Percentiles rank a stretch among this genome's conserved stretches.
Conservation (phyloP, 2,888 invertebrate species). For the Drosophila buzzatii region DNA sequence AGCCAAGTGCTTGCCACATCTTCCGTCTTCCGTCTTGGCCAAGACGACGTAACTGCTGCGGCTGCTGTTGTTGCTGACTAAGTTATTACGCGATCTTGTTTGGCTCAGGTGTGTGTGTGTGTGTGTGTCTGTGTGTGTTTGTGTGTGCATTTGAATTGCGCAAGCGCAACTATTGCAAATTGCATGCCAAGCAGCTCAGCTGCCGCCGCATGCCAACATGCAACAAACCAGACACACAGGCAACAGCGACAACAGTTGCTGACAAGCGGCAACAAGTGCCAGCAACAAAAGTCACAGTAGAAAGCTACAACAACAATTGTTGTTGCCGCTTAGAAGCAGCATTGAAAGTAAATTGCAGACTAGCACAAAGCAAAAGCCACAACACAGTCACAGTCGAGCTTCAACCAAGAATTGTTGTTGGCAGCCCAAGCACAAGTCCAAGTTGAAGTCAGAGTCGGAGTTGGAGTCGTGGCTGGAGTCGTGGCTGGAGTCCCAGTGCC, state of each 20-base stretch:
- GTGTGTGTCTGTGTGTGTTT: conserved; percentile 38
- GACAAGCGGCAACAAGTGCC: conserved; percentile 64
- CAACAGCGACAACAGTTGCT: conserved; percentile 71
- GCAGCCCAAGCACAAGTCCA: not conserved
- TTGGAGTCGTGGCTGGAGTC: not conserved
- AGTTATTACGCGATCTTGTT: conserved; percentile 73
- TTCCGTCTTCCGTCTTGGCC: conserved; percentile 67
- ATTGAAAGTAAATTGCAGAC: conserved; percentile 75
- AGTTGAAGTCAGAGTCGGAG: not conserved
- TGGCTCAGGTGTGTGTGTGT: conserved; percentile 39
- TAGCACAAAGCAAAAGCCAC: conserved; percentile 35
- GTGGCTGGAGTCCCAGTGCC: conserved; percentile 6
- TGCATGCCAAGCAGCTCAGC: conserved; percentile 71
- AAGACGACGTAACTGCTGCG: conserved; percentile 56
- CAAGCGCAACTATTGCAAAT: conserved; percentile 80
- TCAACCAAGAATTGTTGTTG: not conserved
- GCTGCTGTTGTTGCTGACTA: conserved; percentile 67
- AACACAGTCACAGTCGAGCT: conserved; percentile 15
- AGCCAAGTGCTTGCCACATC: conserved; percentile 64
- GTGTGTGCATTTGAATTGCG: conserved; percentile 75
- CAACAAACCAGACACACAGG: conserved; percentile 79
- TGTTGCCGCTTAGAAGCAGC: conserved; percentile 55
- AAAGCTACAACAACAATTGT: conserved; percentile 57
- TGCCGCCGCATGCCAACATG: conserved; percentile 74
- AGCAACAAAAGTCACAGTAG: conserved; percentile 57